phyloP scores from a whole-genome alignment of 2,797 vertebrate genomes.

The Phoeniculus purpureus region DNA sequence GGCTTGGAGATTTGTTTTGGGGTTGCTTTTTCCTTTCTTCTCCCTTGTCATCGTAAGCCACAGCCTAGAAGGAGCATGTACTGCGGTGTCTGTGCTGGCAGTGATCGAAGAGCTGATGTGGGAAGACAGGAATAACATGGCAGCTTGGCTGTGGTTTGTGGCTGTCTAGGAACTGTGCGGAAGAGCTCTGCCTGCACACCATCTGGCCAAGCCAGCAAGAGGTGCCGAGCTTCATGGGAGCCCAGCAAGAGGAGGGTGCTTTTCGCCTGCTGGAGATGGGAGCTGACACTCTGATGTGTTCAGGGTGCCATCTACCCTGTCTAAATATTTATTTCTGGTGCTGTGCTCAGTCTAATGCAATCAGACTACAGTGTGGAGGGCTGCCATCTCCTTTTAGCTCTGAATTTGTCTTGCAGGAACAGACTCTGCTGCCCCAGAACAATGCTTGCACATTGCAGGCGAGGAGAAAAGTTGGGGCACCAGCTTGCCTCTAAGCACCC shows the following conservation, averaged over 20 bases:
- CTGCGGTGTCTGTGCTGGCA: constrained; percentile 65
- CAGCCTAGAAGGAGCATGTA: constrained; percentile 16
- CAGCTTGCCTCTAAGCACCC: neutral
- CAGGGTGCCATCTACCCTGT: constrained; percentile 78
- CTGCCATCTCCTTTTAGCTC: constrained; percentile 78
- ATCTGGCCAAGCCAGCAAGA: constrained; percentile 69
- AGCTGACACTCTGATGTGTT: constrained; percentile 77
- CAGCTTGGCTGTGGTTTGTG: constrained; percentile 53
- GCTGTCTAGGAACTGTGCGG: constrained; percentile 63
- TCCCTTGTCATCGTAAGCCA: constrained; percentile 23
- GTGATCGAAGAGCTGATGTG: constrained; percentile 70
- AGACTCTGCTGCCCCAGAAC: constrained; percentile 54
- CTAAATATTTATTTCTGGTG: constrained; percentile 82
- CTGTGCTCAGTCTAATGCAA: constrained; percentile 76
- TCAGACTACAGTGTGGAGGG: constrained; percentile 75
- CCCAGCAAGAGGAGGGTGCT: constrained; percentile 44
- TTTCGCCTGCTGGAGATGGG: constrained; percentile 69
- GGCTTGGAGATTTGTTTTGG: neutral
- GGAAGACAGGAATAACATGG: constrained; percentile 51
- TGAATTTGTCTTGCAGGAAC: constrained; percentile 66
- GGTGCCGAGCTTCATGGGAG: constrained; percentile 50
- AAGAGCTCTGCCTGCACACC: constrained; percentile 45
- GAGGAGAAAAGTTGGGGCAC: neutral
- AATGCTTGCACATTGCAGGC: neutral
- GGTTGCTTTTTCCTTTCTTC: neutral